A percentile compares a stretch with the other conserved stretches of the same genome.
phyloP scores from a whole-genome alignment of 2,113 vertebrate genomes.

The Scortum barcoo region DNA sequence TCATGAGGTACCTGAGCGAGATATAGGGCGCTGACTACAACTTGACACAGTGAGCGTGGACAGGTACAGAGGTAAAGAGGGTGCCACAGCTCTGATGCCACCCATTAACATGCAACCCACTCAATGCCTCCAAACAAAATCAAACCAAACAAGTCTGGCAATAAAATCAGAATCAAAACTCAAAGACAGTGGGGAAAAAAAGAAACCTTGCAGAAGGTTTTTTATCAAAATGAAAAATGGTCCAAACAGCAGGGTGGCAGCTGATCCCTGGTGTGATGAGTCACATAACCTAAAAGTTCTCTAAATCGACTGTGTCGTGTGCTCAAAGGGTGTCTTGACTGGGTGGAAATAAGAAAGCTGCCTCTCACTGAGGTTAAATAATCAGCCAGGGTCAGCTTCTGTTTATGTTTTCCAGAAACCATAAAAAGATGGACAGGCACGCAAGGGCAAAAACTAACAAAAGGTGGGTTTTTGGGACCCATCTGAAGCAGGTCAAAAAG shows the following conservation, averaged over 20 bases:
- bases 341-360: not conserved
- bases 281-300: not conserved
- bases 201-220: not conserved
- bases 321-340: not conserved
- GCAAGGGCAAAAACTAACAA: not conserved
- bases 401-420: not conserved
- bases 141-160: conserved; percentile 34
- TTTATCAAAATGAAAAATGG: not conserved
- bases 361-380: not conserved
- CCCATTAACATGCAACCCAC: conserved; percentile 9
- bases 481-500: not conserved
- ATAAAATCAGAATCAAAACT: conserved; percentile 59
- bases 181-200: conserved; percentile 4
- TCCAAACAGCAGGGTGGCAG: not conserved
- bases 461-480: not conserved
- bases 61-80: conserved; percentile 2
- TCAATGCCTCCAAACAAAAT: conserved; percentile 23
- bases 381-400: not conserved
- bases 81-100: conserved; percentile 1
- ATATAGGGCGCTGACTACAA: not conserved
- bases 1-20: conserved; percentile 62
- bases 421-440: not conserved
- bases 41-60: conserved; percentile 1
- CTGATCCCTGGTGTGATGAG: conserved; percentile 4
- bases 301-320: not conserved